A percentile compares a stretch with the other conserved stretches of the same genome.
Conservation (phyloP, 1,140 invertebrate genomes). For the Drosophila grimshawi region DNA sequence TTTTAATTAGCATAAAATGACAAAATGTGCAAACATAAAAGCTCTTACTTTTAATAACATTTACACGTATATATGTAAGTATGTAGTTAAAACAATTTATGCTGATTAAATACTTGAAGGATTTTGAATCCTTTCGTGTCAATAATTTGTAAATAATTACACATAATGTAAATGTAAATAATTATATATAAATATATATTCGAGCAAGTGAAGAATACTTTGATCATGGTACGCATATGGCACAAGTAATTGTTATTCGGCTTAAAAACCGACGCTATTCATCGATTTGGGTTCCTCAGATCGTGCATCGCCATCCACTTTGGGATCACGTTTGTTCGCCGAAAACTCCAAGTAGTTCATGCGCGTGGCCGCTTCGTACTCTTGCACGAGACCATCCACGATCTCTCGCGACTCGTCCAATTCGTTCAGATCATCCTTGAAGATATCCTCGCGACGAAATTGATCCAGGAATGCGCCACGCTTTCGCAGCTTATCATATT, state of each 20-base stretch:
- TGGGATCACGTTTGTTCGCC: conserved; percentile 46
- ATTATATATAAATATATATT: conserved; percentile 28
- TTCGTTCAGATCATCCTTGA: conserved; percentile 95
- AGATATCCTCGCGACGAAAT: conserved; percentile 97
- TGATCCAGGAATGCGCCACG: conserved; percentile 98
- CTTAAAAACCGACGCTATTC: background rate
- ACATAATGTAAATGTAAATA: conserved; percentile 4
- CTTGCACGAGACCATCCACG: conserved; percentile 96
- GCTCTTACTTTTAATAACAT: conserved; percentile 11
- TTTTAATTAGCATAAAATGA: conserved; percentile 26
- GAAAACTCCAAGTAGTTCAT: conserved; percentile 92
- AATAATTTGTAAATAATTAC: conserved; percentile 13
- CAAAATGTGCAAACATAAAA: conserved; percentile 11
- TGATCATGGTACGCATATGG: conserved; percentile 46
- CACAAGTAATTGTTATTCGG: background rate
- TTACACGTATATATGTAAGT: background rate
- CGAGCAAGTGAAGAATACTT: conserved; percentile 23
- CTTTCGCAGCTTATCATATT: conserved; percentile 98
- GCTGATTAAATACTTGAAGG: conserved; percentile 48
- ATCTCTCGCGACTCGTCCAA: conserved; percentile 95
- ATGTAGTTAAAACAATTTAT: conserved; percentile 18
- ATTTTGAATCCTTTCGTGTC: conserved; percentile 57
- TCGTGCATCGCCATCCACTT: conserved; percentile 7
- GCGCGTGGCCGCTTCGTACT: conserved; percentile 97
- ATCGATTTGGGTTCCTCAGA: conserved; percentile 46